Conservation (phyloP, 2,888 invertebrate genomes). For the Pseudanteris insignis region DNA sequence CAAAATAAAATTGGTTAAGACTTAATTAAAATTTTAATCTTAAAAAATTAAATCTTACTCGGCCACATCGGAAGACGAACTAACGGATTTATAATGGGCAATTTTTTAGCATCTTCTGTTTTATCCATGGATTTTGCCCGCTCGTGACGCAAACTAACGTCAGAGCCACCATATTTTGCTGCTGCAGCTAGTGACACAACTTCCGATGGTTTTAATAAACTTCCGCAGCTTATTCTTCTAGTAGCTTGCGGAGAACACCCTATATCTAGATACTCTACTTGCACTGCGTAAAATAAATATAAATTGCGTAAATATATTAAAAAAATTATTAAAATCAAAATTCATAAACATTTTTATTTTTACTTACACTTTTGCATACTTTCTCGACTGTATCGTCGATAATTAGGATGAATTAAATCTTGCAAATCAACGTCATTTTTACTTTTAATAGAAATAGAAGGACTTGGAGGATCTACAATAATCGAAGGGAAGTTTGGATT, state of each 20-base stretch:
- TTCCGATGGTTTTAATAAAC: constrained; percentile 81
- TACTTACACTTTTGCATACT: constrained; percentile 64
- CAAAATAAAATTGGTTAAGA: too few species aligned
- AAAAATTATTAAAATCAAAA: too few species aligned
- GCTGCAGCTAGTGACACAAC: constrained; percentile 72
- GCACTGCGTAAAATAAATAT: constrained; percentile 55
- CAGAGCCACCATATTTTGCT: constrained; percentile 67
- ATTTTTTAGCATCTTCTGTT: constrained; percentile 70
- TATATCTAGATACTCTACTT: constrained; percentile 67
- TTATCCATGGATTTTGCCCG: constrained; percentile 69
- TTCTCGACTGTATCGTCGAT: constrained; percentile 59
- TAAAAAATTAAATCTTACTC: constrained; percentile 69
- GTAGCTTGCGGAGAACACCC: constrained; percentile 86
- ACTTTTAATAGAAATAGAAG: constrained; percentile 61
- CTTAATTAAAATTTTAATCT: too few species aligned
- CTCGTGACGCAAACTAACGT: constrained; percentile 57
- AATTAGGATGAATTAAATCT: constrained; percentile 48
- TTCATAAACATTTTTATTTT: not conserved
- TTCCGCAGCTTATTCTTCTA: constrained; percentile 89
- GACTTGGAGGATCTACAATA: constrained; percentile 65
- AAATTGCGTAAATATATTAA: not conserved
- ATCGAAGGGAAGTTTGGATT: constrained; percentile 61
- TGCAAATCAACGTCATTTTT: constrained; percentile 51
- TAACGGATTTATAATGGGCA: constrained; percentile 90
- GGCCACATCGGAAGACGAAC: constrained; percentile 90